phyloP scores from a whole-genome alignment of 2,888 invertebrate genomes.

The Brassicogethes aeneus region DNA sequence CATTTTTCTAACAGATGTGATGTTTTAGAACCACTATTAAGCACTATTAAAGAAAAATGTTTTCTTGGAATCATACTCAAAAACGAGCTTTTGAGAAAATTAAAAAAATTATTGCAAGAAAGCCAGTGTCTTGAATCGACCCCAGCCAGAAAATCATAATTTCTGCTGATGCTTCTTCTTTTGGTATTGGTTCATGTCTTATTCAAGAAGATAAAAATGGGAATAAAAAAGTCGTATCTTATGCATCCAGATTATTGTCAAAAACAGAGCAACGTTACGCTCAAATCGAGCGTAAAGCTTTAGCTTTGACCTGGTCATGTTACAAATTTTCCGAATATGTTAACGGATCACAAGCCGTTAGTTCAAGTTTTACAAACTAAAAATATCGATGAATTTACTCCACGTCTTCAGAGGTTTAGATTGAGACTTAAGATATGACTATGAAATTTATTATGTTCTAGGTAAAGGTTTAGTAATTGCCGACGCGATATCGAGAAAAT shows the following conservation, averaged over 20 bases:
- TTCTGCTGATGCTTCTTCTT: too few species aligned
- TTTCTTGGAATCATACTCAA: slow-evolving; percentile 8
- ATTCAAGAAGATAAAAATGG: slow-evolving; percentile 2
- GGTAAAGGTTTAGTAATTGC: slow-evolving; percentile 7
- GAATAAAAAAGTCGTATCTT: slow-evolving; percentile 8
- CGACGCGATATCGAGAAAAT: slow-evolving; percentile 5
- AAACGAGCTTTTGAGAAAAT: slow-evolving; percentile 6
- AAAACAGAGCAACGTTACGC: too few species aligned
- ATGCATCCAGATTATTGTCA: slow-evolving; percentile 8
- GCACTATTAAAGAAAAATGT: slow-evolving; percentile 5
- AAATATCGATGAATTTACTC: slow-evolving; percentile 10
- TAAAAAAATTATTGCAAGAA: slow-evolving; percentile 6
- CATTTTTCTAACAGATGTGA: slow-evolving; percentile 6
- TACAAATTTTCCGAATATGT: slow-evolving; percentile 8
- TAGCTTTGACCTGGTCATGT: slow-evolving; percentile 7
- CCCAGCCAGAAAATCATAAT: slow-evolving; percentile 1
- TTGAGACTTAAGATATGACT: slow-evolving; percentile 6
- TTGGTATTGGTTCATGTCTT: slow-evolving; percentile 9
- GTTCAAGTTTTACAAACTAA: slow-evolving; percentile 10
- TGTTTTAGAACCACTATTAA: slow-evolving; percentile 6
- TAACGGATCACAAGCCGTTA: slow-evolving; percentile 11
- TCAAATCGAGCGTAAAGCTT: slow-evolving; percentile 8
- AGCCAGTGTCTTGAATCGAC: slow-evolving; percentile 6
- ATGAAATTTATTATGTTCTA: slow-evolving; percentile 1
- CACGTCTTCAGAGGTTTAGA: slow-evolving; percentile 6